phyloP scores from a whole-genome alignment of 1,140 invertebrate genomes.

The Teleopsis dalmanni region DNA sequence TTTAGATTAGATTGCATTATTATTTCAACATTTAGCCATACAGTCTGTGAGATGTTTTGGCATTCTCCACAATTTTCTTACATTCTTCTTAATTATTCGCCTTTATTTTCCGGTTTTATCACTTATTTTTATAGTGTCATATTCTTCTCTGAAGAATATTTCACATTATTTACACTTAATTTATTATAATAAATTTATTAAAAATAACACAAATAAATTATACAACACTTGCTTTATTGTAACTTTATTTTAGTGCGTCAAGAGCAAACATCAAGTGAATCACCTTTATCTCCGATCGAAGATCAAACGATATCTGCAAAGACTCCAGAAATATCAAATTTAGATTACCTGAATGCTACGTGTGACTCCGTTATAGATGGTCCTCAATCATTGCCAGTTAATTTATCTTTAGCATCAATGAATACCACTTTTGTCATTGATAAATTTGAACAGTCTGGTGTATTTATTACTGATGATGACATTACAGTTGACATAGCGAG shows the following conservation, averaged over 20 bases:
- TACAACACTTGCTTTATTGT: too few species aligned
- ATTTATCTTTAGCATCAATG: conserved; percentile 18
- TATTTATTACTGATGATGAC: conserved; percentile 47
- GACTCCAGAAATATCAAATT: conserved; percentile 2
- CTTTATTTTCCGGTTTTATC: too few species aligned
- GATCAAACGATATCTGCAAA: conserved; percentile 18
- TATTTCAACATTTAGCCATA: too few species aligned
- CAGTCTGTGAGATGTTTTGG: too few species aligned
- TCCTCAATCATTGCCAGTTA: conserved; percentile 33
- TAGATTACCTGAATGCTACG: neutral
- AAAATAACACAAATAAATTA: too few species aligned
- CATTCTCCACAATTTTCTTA: too few species aligned
- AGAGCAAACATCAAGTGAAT: conserved; percentile 43
- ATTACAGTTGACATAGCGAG: conserved; percentile 56
- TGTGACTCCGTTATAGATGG: conserved; percentile 12
- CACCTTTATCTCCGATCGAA: conserved; percentile 36
- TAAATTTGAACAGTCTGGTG: conserved; percentile 37
- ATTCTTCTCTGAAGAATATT: too few species aligned
- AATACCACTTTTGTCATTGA: neutral
- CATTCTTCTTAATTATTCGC: too few species aligned
- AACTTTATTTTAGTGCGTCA: conserved; percentile 32
- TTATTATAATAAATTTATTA: too few species aligned
- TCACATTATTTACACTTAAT: too few species aligned
- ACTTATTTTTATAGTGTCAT: too few species aligned
- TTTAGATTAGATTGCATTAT: too few species aligned